Percentiles rank a stretch among this genome's conserved stretches.
phyloP scores from a whole-genome alignment of 2,888 invertebrate species.

The Bhutanitis thaidina region DNA sequence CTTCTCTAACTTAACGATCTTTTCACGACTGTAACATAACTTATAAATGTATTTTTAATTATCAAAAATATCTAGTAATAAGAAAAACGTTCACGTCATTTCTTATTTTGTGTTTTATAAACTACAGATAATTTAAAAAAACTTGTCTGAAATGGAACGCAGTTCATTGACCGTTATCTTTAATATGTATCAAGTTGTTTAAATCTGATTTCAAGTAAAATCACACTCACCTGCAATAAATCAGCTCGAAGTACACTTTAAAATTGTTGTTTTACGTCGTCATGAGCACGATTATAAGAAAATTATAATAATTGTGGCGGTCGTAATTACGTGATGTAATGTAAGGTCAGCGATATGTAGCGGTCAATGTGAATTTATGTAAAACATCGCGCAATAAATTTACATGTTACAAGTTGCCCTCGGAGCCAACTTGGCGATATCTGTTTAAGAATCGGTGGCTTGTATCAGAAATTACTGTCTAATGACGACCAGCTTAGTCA shows the following conservation, averaged over 20 bases:
- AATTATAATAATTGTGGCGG: constrained; percentile 77
- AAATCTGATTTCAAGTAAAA: constrained; percentile 47
- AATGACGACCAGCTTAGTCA: constrained; percentile 32
- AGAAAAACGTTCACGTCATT: too few relatives aligned
- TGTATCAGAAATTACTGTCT: constrained; percentile 56
- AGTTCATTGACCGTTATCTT: neutral
- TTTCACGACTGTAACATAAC: constrained; percentile 46
- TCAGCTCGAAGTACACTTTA: constrained; percentile 58
- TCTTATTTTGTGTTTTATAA: neutral
- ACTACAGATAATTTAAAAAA: neutral
- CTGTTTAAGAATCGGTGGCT: constrained; percentile 65
- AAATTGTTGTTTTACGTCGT: constrained; percentile 71
- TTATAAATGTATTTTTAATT: constrained; percentile 26
- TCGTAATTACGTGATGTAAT: constrained; percentile 74
- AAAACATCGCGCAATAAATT: constrained; percentile 76
- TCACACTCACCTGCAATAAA: constrained; percentile 55
- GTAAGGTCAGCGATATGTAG: constrained; percentile 64
- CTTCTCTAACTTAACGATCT: constrained; percentile 57
- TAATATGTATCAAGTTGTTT: constrained; percentile 4
- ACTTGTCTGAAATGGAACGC: neutral
- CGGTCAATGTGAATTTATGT: constrained; percentile 75
- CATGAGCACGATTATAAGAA: constrained; percentile 72
- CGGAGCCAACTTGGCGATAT: constrained; percentile 57
- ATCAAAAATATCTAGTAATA: constrained; percentile 11
- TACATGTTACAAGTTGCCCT: constrained; percentile 73